Evolutionary conservation across 2,113 vertebrate genomes (phyloP), one percentile per base, ranked within the genome.

Genomic region (Eretmochelys imbricata): DNA sequence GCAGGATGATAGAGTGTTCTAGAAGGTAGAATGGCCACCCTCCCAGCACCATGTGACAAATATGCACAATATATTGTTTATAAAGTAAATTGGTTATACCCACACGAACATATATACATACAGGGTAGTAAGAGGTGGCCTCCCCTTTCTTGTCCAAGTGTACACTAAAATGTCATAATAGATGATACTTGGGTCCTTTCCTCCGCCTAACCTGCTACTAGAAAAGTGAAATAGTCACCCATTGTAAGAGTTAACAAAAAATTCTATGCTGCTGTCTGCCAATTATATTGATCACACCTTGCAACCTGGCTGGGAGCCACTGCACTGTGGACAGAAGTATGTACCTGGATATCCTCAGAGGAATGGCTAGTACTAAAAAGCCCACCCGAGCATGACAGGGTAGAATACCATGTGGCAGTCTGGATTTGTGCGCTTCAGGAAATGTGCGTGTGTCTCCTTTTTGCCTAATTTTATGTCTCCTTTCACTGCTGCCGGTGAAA

Each of bases 31-130:
- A 75, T 22, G 38, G 8, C 25, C n/a, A 75, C 72, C 9, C 5
- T 76, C 35, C 42, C 10, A 46, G 11, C 38, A 46, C 24, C n/a
- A 46, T 13, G 38, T 38, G 38, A 22, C 38, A 76, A 76, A 25
- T 46, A 76, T 25, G 24, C 11, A 46, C 22, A 69, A 24, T 25
- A 76, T 24, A 24, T 22, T 46, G 22, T 42, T 42, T 42, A 24
- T 42, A n/a, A 75, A 75, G 10, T 75, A 75, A 19, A 75, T 20
- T 72, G 65, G 12, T 59, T 89, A 10, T 46, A 24, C 17, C 4
- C 2, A 51, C 9, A 48, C 17, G 1, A 14, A 86, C 49, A 27
- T 1, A 27, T 76, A 38, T 0, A 2, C 6, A 1, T 17, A 82
- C 35, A 3, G 53, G 51, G 53, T 53, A 19, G 35, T 1, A 7